Base-by-base conservation (phyloP, 2,113 vertebrate species). In the Catharus fuscescens region DNA sequence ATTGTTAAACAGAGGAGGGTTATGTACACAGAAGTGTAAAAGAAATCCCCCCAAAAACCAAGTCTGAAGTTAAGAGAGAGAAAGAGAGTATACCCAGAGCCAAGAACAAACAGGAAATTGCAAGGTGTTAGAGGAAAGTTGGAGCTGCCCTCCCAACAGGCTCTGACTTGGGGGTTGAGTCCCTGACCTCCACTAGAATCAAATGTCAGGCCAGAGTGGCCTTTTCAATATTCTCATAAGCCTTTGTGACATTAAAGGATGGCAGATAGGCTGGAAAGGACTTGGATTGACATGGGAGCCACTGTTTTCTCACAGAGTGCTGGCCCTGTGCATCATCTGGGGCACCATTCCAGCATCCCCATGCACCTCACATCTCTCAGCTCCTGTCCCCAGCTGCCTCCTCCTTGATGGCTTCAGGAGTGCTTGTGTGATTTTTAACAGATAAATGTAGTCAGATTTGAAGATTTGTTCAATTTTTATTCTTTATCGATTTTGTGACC, bases 211-310 rank as follows among this genome's bases (percentile, higher is more conserved):
- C 45, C 88, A 82, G 72, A 15, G 7, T 59, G 83, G 80, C 86
- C 81, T 93, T 91, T 86, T 80, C 59, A 85, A 72, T 91, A 87
- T 87, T 92, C 62, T 52, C 25, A 19, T 59, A 74, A 53, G 80
- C 52, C 57, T 60, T 83, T 53, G 50, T 95, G 95, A 65, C 82
- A 44, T 73, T 86, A 93, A 87, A 86, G 78, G 34, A 59, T 83
- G 70, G 44, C 36, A 89, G 73, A 66, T 4, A 54, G 69, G 28
- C 67, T 82, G 62, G 15, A 60, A 77, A 67, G 76, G 64, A 83
- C 60, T 78, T 65, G 52, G 59, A 93, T 90, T n/a, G 83, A 65
- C 50, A 25, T 0, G 0, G 20, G 65, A 79, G 38, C 32, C 64
- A 50, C 3, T 0, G 1, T 45, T 14, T 57, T 54, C 56, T 44